These are phyloP conservation scores for Brotula barbata DNA, from an alignment of 2,797 vertebrate genomes.

Conservation along the genomic window DNA sequence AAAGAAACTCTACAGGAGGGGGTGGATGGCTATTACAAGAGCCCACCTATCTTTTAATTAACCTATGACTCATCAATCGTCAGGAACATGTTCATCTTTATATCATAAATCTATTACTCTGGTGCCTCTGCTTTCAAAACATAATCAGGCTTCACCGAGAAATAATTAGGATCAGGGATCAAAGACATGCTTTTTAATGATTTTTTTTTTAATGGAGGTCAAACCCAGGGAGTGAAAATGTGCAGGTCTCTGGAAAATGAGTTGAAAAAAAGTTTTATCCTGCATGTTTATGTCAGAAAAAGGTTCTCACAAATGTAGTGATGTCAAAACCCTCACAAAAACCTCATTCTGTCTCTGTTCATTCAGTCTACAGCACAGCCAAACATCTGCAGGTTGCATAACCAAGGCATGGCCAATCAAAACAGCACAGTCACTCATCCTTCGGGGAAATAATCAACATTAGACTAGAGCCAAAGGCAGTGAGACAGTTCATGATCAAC, in stretches of 20 bases:
- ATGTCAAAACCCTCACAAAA: too few relatives aligned
- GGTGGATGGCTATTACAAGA: background rate
- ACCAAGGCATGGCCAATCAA: conserved; percentile 45
- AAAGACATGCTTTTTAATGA: too few relatives aligned
- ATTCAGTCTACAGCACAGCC: conserved; percentile 21
- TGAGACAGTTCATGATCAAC: conserved; percentile 46
- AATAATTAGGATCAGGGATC: background rate
- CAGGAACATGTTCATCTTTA: background rate
- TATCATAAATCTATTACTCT: background rate
- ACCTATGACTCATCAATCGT: background rate
- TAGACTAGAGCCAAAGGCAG: conserved; percentile 62
- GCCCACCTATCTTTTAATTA: background rate
- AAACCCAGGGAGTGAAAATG: background rate
- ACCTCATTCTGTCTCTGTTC: too few relatives aligned
- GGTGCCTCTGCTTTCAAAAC: background rate
- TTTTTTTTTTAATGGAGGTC: background rate
- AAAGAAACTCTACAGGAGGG: background rate
- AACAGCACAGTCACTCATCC: conserved; percentile 52
- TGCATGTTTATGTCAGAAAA: too few relatives aligned
- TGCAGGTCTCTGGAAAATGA: too few relatives aligned
- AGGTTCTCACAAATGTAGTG: too few relatives aligned
- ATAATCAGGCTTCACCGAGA: background rate
- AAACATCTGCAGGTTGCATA: conserved; percentile 75
- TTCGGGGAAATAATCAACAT: conserved; percentile 50
- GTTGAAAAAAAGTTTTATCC: too few relatives aligned